Percentiles rank a stretch among this genome's conserved stretches.
These are phyloP conservation scores for Poeciliopsis presidionis DNA, from an alignment of 2,797 vertebrate genomes.

Conservation along the genomic window DNA sequence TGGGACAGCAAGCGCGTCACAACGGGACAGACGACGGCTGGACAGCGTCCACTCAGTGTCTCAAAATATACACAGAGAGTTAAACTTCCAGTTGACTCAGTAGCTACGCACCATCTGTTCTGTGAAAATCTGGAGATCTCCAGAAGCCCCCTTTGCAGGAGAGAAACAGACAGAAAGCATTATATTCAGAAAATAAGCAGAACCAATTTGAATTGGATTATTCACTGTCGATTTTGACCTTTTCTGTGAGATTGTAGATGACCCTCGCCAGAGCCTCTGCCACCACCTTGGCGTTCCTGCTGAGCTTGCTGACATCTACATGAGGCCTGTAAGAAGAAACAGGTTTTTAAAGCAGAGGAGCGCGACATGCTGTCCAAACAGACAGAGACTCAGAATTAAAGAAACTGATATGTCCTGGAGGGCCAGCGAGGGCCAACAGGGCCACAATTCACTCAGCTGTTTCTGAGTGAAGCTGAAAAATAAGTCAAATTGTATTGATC, in stretches of 20 bases:
- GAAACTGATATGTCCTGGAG: not conserved
- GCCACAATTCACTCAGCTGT: not conserved
- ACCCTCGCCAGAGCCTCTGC: conserved; percentile 94
- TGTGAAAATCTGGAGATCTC: conserved; percentile 93
- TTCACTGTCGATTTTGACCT: conserved; percentile 77
- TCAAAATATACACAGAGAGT: not conserved
- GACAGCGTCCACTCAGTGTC: not conserved
- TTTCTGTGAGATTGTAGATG: conserved; percentile 97
- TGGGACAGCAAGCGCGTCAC: not conserved
- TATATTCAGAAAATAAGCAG: not conserved
- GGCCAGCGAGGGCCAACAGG: not conserved
- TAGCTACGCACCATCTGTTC: conserved; percentile 92
- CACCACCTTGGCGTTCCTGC: conserved; percentile 91
- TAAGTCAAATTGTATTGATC: not conserved
- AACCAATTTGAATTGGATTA: not conserved
- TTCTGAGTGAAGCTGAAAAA: not conserved
- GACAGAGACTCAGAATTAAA: not conserved
- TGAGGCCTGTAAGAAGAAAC: conserved; percentile 81
- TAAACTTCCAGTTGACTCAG: not conserved
- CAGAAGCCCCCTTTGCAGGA: conserved; percentile 85
- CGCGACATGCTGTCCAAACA: not conserved
- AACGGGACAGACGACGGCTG: not conserved
- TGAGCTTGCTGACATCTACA: conserved; percentile 88
- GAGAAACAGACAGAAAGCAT: not conserved
- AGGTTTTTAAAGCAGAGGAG: conserved; percentile 14